Conservation (phyloP, 2,113 vertebrate genomes). For the Dasyprocta punctata region DNA sequence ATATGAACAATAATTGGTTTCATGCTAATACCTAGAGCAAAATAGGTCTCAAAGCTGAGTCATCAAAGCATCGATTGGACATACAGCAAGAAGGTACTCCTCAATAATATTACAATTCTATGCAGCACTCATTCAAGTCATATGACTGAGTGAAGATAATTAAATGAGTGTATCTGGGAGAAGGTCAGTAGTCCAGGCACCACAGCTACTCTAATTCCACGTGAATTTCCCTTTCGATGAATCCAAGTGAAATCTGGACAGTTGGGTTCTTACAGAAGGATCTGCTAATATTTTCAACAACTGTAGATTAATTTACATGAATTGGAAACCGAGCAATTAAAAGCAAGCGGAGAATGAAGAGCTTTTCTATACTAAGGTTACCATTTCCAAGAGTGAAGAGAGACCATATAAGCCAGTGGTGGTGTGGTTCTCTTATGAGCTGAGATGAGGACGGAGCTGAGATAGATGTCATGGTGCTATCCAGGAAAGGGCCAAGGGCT, state of each 20-base stretch:
- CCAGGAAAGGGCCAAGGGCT: background rate
- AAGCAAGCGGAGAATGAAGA: background rate
- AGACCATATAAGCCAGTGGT: background rate
- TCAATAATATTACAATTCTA: background rate
- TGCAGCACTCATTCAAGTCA: background rate
- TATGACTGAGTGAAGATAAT: background rate
- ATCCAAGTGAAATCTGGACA: constrained; percentile 17
- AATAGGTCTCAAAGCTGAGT: constrained; percentile 46
- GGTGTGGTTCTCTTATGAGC: background rate
- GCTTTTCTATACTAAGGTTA: background rate
- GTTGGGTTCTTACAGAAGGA: background rate
- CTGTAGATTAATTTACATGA: background rate
- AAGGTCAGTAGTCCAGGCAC: background rate
- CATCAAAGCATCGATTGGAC: background rate
- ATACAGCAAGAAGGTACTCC: background rate
- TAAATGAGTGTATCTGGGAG: background rate
- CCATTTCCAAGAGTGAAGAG: background rate
- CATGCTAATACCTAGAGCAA: constrained; percentile 23
- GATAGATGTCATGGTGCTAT: background rate
- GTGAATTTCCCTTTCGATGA: background rate
- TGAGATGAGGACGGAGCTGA: background rate
- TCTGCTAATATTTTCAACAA: background rate
- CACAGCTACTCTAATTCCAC: background rate
- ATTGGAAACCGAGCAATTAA: background rate
- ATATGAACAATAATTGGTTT: constrained; percentile 44